Conservation (phyloP, 2,113 vertebrate genomes). For the Hucho hucho region DNA sequence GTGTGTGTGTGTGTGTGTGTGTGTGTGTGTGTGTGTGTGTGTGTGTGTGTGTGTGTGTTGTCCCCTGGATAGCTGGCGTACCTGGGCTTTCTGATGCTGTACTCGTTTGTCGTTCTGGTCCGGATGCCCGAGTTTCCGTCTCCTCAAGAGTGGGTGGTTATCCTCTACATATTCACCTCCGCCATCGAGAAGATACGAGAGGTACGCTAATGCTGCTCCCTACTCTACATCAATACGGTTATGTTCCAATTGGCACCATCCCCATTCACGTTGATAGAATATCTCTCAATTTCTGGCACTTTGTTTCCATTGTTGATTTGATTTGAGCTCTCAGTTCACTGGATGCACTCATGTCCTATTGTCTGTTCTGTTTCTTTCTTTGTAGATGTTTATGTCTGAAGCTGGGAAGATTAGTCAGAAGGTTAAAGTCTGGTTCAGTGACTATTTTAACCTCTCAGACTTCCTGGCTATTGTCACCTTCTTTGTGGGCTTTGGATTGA, state of each 20-base stretch:
- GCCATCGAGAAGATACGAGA: slow-evolving; percentile 96
- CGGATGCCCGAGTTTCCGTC: slow-evolving; percentile 84
- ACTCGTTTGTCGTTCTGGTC: slow-evolving; percentile 95
- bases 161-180: slow-evolving; percentile 95
- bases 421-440: slow-evolving; percentile 96
- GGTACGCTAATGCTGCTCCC: slow-evolving; percentile 68
- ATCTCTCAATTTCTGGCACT: neutral
- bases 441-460: slow-evolving; percentile 96
- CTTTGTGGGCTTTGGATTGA: slow-evolving; percentile 91
- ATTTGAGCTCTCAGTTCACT: neutral
- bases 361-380: slow-evolving; percentile 26
- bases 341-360: neutral
- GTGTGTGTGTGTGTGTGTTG: neutral
- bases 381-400: slow-evolving; percentile 97
- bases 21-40: neutral
- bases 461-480: slow-evolving; percentile 93
- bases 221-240: no score
- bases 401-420: slow-evolving; percentile 97
- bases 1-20: no score
- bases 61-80: slow-evolving; percentile 83
- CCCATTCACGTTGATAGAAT: no score
- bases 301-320: neutral
- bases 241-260: no score
- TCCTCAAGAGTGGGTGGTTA: slow-evolving; percentile 95
- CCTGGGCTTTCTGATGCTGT: slow-evolving; percentile 94